Percentiles rank a stretch among this genome's conserved stretches.
These are phyloP conservation scores for Chromis chromis DNA, from an alignment of 2,797 vertebrate genomes.

Conservation along the genomic window DNA sequence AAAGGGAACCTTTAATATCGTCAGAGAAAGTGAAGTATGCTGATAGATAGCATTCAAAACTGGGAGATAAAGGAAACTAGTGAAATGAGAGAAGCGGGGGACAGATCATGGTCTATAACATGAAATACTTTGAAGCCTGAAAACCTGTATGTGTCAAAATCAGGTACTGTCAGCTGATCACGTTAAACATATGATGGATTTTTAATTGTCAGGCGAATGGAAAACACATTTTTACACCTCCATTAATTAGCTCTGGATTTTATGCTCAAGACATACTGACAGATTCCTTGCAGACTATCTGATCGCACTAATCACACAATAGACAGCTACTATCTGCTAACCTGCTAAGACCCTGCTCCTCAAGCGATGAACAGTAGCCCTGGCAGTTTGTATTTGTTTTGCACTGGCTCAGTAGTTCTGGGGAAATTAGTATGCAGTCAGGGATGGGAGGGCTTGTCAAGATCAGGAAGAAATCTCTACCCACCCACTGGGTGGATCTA, in stretches of 20 bases:
- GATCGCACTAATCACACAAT: conserved; percentile 56
- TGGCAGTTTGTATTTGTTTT: conserved; percentile 76
- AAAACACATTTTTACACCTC: conserved; percentile 11
- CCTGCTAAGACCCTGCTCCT: conserved; percentile 53
- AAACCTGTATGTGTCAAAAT: conserved; percentile 22
- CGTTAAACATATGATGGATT: conserved; percentile 28
- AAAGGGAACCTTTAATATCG: conserved; percentile 55
- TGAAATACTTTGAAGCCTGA: conserved; percentile 22
- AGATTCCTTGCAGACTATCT: conserved; percentile 53
- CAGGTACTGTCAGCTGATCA: conserved; percentile 8
- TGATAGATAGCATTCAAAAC: conserved; percentile 45
- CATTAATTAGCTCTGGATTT: conserved; percentile 51
- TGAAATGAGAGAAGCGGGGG: conserved; percentile 28
- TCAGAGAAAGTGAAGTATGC: conserved; percentile 39
- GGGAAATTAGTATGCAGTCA: conserved; percentile 78
- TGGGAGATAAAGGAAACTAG: conserved; percentile 40
- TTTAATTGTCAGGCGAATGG: conserved; percentile 46
- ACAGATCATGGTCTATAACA: conserved; percentile 24
- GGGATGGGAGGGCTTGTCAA: conserved; percentile 78
- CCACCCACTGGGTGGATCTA: conserved; percentile 74
- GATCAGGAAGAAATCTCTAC: conserved; percentile 72
- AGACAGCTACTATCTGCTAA: conserved; percentile 61
- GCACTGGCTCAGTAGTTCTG: conserved; percentile 71
- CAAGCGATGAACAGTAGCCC: conserved; percentile 51
- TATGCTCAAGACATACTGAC: conserved; percentile 27